Evolutionary conservation across 2,797 vertebrate genomes (phyloP).

Genomic region (Poecilia wingei): DNA sequence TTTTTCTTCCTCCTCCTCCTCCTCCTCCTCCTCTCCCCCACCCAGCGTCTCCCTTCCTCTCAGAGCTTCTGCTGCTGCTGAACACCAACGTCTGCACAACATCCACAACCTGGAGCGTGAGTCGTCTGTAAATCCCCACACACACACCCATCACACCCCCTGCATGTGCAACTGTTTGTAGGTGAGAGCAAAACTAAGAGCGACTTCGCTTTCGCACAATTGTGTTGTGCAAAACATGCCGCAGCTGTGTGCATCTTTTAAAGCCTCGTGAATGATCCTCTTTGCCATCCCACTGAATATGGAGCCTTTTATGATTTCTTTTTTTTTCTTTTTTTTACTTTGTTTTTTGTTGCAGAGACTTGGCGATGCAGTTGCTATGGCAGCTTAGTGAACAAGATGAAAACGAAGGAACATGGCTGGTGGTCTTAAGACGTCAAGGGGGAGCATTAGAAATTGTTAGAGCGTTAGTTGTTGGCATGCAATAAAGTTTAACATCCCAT

Average conservation of each 20-base stretch:
- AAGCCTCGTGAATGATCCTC: conserved; percentile 35
- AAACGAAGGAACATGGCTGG: conserved; percentile 20
- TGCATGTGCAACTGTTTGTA: conserved; percentile 49
- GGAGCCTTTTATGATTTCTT: conserved; percentile 34
- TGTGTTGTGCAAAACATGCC: conserved; percentile 34
- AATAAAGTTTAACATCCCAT: conserved; percentile 66
- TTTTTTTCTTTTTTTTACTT: not conserved
- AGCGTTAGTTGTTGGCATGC: conserved; percentile 47
- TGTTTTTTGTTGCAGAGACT: conserved; percentile 15
- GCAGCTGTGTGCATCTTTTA: conserved; percentile 41
- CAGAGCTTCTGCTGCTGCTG: conserved; percentile 37
- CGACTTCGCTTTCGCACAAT: conserved; percentile 28
- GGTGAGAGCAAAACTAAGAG: conserved; percentile 45
- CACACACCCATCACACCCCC: not conserved
- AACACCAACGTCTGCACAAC: conserved; percentile 38
- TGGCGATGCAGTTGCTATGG: conserved; percentile 51
- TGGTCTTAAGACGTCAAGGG: conserved; percentile 42
- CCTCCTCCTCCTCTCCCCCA: not conserved
- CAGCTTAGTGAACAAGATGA: conserved; percentile 22
- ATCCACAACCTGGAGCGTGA: conserved; percentile 52
- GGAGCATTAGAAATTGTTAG: conserved; percentile 38
- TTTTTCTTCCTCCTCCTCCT: conserved; percentile 17
- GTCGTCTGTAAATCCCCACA: conserved; percentile 34
- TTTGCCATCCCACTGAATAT: conserved; percentile 46
- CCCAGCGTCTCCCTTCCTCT: conserved; percentile 31